A percentile compares a stretch with the other conserved stretches of the same genome.
These are phyloP conservation scores for Pristiophorus japonicus DNA, from an alignment of 2,113 vertebrate species.

Conservation along the genomic window DNA sequence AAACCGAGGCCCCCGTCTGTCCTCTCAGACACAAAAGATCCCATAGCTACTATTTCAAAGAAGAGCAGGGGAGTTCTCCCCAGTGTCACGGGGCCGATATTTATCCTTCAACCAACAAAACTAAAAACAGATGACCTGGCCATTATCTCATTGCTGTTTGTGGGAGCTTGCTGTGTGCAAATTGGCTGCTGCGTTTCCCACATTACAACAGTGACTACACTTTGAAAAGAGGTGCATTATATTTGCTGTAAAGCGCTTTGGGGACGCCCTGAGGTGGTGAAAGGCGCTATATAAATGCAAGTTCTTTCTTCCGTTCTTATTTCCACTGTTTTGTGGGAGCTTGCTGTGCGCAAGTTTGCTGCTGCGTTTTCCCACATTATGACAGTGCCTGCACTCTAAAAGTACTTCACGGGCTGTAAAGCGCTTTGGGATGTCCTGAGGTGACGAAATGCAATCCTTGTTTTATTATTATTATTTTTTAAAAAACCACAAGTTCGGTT, in stretches of 20 bases:
- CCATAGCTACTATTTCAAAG: background rate
- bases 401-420: background rate
- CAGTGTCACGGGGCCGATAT: too few species aligned
- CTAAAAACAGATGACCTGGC: background rate
- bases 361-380: background rate
- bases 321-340: background rate
- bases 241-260: too few species aligned
- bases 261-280: background rate
- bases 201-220: too few species aligned
- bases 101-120: background rate
- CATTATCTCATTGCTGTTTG: too few species aligned
- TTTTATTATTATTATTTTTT: too few species aligned
- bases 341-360: background rate
- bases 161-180: too few species aligned
- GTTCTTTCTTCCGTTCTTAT: background rate
- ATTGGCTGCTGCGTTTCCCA: too few species aligned
- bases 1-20: background rate
- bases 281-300: background rate
- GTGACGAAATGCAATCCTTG: background rate
- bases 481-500: too few species aligned
- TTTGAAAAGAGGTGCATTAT: too few species aligned
- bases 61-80: too few species aligned
- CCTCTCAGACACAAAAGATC: background rate
- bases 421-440: background rate
- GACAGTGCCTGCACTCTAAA: background rate